Conservation (phyloP, 1,140 invertebrate genomes). For the Sitobion miscanthi region DNA sequence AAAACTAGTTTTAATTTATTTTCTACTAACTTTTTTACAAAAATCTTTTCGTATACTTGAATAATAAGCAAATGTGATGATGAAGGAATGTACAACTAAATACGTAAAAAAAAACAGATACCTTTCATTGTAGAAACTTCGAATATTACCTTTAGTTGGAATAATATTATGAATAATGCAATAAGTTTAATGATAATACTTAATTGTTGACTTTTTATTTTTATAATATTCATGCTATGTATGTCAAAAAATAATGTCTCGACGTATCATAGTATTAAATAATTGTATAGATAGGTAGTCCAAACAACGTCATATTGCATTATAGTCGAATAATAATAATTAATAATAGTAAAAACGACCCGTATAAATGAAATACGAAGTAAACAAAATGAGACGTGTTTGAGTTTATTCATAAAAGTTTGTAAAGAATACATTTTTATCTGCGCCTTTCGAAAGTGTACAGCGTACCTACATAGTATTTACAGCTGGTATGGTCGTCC, state of each 20-base stretch:
- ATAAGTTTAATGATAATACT: not conserved
- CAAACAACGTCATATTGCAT: not conserved
- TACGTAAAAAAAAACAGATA: not conserved
- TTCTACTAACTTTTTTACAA: no score
- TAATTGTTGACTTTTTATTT: no score
- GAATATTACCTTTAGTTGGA: not conserved
- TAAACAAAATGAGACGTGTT: not conserved
- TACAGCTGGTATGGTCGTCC: not conserved
- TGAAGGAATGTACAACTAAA: not conserved
- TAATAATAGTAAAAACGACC: not conserved
- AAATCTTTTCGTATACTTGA: not conserved
- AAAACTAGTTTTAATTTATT: not conserved
- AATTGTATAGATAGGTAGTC: no score
- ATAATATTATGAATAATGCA: not conserved
- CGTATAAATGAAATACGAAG: not conserved
- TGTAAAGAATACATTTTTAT: not conserved
- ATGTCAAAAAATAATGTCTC: not conserved
- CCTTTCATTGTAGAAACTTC: not conserved
- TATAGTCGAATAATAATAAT: not conserved
- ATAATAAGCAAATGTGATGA: not conserved
- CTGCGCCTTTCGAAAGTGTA: not conserved
- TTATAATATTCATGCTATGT: not conserved
- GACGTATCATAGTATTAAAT: no score
- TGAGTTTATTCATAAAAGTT: slow-evolving; percentile 2
- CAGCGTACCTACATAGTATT: not conserved